phyloP scores from a whole-genome alignment of 2,797 vertebrate genomes.

The Oceanodroma leucorhoa region DNA sequence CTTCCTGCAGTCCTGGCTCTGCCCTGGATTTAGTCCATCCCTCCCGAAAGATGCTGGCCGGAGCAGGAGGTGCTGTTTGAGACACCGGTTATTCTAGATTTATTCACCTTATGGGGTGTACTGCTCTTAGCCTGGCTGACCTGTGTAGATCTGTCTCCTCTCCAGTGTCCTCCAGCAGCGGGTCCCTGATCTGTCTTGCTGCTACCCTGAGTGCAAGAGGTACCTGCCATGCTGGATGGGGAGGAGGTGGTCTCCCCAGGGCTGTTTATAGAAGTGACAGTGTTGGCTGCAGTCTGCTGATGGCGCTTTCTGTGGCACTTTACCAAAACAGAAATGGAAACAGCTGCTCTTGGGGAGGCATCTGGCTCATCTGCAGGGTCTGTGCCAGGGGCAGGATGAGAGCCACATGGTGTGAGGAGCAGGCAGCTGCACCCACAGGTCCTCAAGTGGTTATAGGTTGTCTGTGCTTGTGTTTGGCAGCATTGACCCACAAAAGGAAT shows the following conservation, averaged over 20 bases:
- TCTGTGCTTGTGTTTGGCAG: background rate
- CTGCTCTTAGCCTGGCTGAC: background rate
- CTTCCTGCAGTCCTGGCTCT: background rate
- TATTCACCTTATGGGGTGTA: rapidly evolving
- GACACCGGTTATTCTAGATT: background rate
- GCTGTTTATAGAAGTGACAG: background rate
- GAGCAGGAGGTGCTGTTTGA: background rate
- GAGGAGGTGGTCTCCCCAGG: background rate
- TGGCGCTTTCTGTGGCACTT: rapidly evolving
- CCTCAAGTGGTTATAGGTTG: background rate
- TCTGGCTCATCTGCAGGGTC: background rate
- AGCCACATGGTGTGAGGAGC: background rate
- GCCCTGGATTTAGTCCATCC: background rate
- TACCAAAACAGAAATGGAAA: background rate
- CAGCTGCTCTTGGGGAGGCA: background rate
- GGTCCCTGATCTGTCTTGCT: background rate
- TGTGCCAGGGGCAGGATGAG: background rate
- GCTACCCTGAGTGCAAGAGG: background rate
- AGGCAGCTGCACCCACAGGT: background rate
- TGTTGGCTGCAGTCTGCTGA: background rate
- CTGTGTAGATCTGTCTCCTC: background rate
- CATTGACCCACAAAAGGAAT: background rate
- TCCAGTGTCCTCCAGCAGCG: background rate
- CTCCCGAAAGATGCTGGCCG: background rate
- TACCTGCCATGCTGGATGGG: rapidly evolving